These are phyloP conservation scores for Diplosoma virens DNA, from an alignment of 23 tunicate species.

Conservation along the genomic window DNA sequence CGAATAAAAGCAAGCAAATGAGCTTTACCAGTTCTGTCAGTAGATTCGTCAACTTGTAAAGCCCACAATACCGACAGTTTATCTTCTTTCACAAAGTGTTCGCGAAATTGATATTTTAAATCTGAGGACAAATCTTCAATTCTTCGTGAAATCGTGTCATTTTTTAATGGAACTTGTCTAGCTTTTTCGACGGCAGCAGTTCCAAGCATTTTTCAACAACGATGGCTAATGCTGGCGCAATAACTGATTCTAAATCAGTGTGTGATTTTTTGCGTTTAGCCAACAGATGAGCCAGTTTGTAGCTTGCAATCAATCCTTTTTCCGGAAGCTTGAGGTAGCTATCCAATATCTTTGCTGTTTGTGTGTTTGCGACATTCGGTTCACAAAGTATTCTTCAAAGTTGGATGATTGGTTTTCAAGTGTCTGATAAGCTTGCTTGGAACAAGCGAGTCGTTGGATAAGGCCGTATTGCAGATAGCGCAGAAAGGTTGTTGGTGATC, in stretches of 20 bases:
- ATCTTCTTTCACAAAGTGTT: slow-evolving; percentile 37
- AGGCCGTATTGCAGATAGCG: slow-evolving; percentile 31
- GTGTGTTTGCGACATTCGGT: slow-evolving; percentile 45
- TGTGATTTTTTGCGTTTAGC: slow-evolving; percentile 53
- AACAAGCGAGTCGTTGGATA: slow-evolving; percentile 54
- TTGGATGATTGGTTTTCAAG: slow-evolving; percentile 33
- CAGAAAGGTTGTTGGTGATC: slow-evolving; percentile 19
- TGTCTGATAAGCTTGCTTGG: slow-evolving; percentile 53
- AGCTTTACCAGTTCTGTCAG: too few species aligned
- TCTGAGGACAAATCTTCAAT: slow-evolving; percentile 57
- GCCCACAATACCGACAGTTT: slow-evolving; percentile 52
- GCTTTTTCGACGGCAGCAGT: slow-evolving; percentile 52
- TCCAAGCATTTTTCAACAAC: slow-evolving; percentile 56
- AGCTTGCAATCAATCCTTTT: slow-evolving; percentile 50
- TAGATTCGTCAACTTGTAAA: slow-evolving; percentile 58
- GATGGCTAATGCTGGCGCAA: slow-evolving; percentile 62
- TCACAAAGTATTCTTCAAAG: slow-evolving; percentile 43
- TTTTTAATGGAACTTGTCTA: slow-evolving; percentile 29
- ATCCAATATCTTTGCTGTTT: slow-evolving; percentile 18
- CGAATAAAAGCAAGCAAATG: too few species aligned
- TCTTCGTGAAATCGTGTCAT: slow-evolving; percentile 41
- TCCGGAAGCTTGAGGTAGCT: too few species aligned
- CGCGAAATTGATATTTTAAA: slow-evolving; percentile 53
- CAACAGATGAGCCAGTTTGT: slow-evolving; percentile 62
- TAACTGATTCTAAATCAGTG: slow-evolving; percentile 43